These are phyloP conservation scores for Cartodere bifasciata DNA, from an alignment of 2,888 invertebrate species.

Conservation along the genomic window DNA sequence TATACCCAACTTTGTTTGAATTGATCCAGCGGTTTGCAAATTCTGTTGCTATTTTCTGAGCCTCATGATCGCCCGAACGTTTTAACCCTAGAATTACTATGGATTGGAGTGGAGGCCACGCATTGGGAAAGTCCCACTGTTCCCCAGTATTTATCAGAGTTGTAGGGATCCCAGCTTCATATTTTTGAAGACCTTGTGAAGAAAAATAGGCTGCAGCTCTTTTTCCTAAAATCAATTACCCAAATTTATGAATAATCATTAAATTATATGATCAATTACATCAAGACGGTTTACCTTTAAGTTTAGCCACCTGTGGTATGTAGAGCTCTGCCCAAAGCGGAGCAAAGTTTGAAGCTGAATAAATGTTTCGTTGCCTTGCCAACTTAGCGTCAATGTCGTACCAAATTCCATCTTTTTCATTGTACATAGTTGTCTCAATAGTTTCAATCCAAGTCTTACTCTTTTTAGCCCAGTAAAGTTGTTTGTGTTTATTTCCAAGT, in stretches of 20 bases:
- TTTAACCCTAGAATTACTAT: conserved; percentile 57
- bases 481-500: conserved; percentile 37
- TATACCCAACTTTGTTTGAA: conserved; percentile 46
- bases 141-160: conserved; percentile 52
- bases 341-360: conserved; percentile 55
- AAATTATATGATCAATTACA: too few relatives aligned
- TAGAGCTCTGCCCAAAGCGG: conserved; percentile 51
- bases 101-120: conserved; percentile 75
- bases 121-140: conserved; percentile 75
- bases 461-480: conserved; percentile 37
- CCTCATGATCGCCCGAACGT: conserved; percentile 42
- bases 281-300: too few relatives aligned
- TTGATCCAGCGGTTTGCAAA: conserved; percentile 56
- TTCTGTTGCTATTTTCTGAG: conserved; percentile 44
- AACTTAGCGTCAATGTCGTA: conserved; percentile 56
- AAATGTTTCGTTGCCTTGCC: conserved; percentile 44
- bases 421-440: conserved; percentile 59
- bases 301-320: too few relatives aligned
- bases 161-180: conserved; percentile 53
- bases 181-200: conserved; percentile 8
- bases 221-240: too few relatives aligned
- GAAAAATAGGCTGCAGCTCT: conserved; percentile 43
- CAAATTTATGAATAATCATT: too few relatives aligned
- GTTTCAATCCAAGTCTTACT: conserved; percentile 43
- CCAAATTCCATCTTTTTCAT: conserved; percentile 61